Base-by-base conservation (phyloP, 1,140 invertebrate species). In the Colletes latitarsis region DNA sequence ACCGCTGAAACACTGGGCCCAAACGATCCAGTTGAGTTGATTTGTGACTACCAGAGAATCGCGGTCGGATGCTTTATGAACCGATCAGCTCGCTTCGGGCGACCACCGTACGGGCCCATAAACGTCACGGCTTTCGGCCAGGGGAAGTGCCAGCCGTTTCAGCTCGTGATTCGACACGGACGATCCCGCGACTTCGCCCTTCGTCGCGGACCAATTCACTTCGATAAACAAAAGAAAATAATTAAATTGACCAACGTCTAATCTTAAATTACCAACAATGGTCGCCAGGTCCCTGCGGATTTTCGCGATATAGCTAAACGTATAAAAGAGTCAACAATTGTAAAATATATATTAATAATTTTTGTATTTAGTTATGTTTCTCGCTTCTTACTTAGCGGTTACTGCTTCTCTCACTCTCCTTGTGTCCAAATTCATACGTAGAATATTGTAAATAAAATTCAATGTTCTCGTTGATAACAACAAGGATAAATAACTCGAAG, bases 31-130 rank as follows among this genome's bases (percentile, higher is more conserved):
- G 83, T 90, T 88, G 84, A 86, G 82, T 91, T 91, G 91, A 92
- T 92, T 92, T 92, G 91, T 90, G 84, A 81, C 76, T 82, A 82
- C 64, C 72, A 80, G 76, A 14, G 82, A 84, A 85, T 88, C 82
- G 85, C 81, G 84, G 82, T 86, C 86, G 76, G 84, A 89, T 90
- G 88, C 89, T 92, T 91, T 92, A 91, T 91, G 88, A 91, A 90
- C 88, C 90, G 88, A 92, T 91, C 88, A 90, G 82, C 78, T 81
- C 74, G 70, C 82, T 82, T 72, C 77, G 66, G 78, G 64, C 80
- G 74, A 87, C 74, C 89, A 81, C 74, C 81, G 75, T 82, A 77
- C 74, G 84, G 86, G 82, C 74, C 89, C 86, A 91, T 92, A 91
- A 92, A 91, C 83, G 90, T 46, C 90, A 86, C 39, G 81, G 67